These are phyloP conservation scores for Phymastichus coffea DNA, from an alignment of 1,140 invertebrate genomes.

Conservation along the genomic window DNA sequence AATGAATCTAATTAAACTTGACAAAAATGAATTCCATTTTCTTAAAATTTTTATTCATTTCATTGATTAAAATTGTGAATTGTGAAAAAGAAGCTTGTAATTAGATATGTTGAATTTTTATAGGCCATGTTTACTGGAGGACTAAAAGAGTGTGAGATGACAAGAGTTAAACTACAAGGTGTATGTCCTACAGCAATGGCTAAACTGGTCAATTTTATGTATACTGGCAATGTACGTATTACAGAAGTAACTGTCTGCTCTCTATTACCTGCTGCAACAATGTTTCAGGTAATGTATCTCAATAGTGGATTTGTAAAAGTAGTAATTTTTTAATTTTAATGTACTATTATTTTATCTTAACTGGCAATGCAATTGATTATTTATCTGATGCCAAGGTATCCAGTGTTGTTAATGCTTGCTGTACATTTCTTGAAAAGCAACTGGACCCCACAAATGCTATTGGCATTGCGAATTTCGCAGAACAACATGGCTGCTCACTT, in stretches of 20 bases:
- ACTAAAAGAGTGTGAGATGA: slow-evolving; percentile 84
- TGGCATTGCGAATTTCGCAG: slow-evolving; percentile 88
- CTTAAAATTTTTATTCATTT: neutral
- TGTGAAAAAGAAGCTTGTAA: slow-evolving; percentile 17
- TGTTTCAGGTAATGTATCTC: slow-evolving; percentile 90
- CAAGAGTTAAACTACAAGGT: slow-evolving; percentile 79
- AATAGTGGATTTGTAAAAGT: no score
- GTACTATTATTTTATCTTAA: no score
- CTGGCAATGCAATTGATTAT: neutral
- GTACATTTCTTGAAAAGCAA: slow-evolving; percentile 85
- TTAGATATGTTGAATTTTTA: slow-evolving; percentile 31
- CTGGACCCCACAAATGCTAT: slow-evolving; percentile 92
- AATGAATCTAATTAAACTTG: neutral
- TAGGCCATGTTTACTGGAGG: slow-evolving; percentile 91
- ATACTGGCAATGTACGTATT: slow-evolving; percentile 83
- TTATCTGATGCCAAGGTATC: slow-evolving; percentile 67
- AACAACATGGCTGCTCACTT: slow-evolving; percentile 84
- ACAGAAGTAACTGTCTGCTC: slow-evolving; percentile 91
- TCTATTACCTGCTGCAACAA: slow-evolving; percentile 85
- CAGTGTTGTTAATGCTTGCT: slow-evolving; percentile 89
- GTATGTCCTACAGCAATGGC: slow-evolving; percentile 85
- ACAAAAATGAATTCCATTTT: neutral
- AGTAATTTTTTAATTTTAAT: no score
- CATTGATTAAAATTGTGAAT: neutral
- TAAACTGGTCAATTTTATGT: slow-evolving; percentile 85